Base-by-base conservation (phyloP, 1,140 invertebrate genomes). In the Saccostrea glomerata region DNA sequence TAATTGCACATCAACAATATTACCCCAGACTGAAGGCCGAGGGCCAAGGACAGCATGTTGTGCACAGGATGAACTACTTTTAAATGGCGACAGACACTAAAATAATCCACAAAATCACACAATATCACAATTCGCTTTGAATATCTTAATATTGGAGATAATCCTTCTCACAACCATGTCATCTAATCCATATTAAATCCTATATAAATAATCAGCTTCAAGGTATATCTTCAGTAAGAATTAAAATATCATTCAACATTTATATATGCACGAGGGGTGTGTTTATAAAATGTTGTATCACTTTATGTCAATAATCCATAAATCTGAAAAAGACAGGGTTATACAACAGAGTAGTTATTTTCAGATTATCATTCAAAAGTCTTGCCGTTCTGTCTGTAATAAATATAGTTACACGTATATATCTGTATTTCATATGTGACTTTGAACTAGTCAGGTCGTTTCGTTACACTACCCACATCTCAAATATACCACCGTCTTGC, bases 401-500 rank as follows among this genome's bases (percentile, higher is more conserved):
- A 47, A 47, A 47, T 47, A 47, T 3, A 47, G 47, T 47, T 47
- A 47, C 47, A 47, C 47, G 47, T 47, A 47, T 47, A 2, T 47
- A 47, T 47, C 6, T 47, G 9, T 9, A 47, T 47, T 47, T 47
- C 0, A 47, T 47, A 1, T 47, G 47, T 47, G 47, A 47, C 47
- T 47, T 3, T 47, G 58, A 60, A 3, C 13, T 17, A 17, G 58
- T 60, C 58, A 17, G 20, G 20, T 60, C 58, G 6, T 4, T 70
- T 23, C 20, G 66, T 70, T 73, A 73, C 66, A 73, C 23, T 73
- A 73, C 23, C 66, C 66, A 73, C 66, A 23, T 23, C 66, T 73
- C 23, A 17, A 58, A 58, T 13, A 73, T 7, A 93, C 92, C 11
- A 89, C 86, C 5, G 91, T 93, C 90, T 93, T 92, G 23, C 92